Evolutionary conservation across 1,140 invertebrate species (phyloP).

Genomic region (Drosophila setifemur): DNA sequence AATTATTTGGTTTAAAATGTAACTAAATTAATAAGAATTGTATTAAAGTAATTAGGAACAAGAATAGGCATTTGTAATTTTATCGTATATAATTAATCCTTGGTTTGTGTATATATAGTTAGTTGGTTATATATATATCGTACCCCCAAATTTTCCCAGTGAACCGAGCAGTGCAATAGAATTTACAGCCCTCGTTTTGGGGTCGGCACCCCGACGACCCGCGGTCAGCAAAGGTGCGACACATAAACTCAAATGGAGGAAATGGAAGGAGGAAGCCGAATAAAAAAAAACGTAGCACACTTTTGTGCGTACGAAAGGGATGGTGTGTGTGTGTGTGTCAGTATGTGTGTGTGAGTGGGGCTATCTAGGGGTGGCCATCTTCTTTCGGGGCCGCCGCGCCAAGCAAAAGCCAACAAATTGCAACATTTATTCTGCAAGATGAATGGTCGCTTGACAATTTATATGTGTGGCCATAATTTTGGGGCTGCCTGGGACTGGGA

Average conservation of each 20-base stretch:
- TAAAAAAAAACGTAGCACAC: slow-evolving; percentile 59
- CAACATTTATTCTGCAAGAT: slow-evolving; percentile 80
- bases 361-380: slow-evolving; percentile 56
- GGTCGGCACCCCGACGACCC: slow-evolving; percentile 19
- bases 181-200: slow-evolving; percentile 56
- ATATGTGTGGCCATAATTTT: slow-evolving; percentile 78
- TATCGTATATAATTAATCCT: too few relatives aligned
- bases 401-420: slow-evolving; percentile 74
- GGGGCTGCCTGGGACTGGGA: slow-evolving; percentile 33
- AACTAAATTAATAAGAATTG: too few relatives aligned
- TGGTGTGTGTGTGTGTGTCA: background rate
- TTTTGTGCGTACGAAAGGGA: slow-evolving; percentile 49
- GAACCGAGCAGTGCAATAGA: slow-evolving; percentile 49
- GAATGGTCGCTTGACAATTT: slow-evolving; percentile 80
- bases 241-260: slow-evolving; percentile 41
- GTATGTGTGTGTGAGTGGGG: slow-evolving; percentile 6
- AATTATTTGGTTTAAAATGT: too few relatives aligned
- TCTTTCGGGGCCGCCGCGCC: slow-evolving; percentile 47
- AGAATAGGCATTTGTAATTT: too few relatives aligned
- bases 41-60: too few relatives aligned
- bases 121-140: too few relatives aligned
- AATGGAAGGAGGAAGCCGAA: slow-evolving; percentile 26
- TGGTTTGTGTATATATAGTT: too few relatives aligned
- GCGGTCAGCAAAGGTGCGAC: slow-evolving; percentile 65
- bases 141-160: background rate